Conservation (phyloP, 2,797 vertebrate species). For the Florisuga fusca region DNA sequence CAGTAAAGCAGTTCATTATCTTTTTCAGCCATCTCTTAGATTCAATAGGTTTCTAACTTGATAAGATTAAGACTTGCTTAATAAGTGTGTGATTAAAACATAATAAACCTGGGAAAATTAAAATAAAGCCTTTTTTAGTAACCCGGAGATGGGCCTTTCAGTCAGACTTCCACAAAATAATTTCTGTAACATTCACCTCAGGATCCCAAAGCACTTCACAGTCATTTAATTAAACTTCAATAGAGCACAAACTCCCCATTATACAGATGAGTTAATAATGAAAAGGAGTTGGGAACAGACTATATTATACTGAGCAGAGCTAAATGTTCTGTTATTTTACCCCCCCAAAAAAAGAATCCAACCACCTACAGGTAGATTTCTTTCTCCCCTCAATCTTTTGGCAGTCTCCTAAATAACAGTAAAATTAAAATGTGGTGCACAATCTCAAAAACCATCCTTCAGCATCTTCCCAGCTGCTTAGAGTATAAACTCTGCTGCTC, state of each 20-base stretch:
- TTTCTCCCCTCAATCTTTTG: neutral
- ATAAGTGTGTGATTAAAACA: constrained; percentile 62
- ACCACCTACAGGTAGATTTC: neutral
- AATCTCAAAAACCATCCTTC: neutral
- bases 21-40: neutral
- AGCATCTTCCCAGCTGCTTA: neutral
- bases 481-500: neutral
- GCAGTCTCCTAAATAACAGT: neutral
- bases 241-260: constrained; percentile 44
- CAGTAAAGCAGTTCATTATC: constrained; percentile 30
- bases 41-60: constrained; percentile 22
- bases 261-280: constrained; percentile 48
- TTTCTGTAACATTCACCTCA: constrained; percentile 49
- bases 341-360: neutral
- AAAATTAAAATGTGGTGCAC: neutral
- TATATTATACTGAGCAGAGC: neutral
- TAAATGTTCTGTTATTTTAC: constrained; percentile 7
- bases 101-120: constrained; percentile 56
- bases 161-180: constrained; percentile 25
- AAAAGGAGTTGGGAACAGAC: neutral
- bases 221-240: constrained; percentile 61
- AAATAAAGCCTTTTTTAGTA: constrained; percentile 34
- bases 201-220: constrained; percentile 51
- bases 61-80: constrained; percentile 53
- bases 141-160: constrained; percentile 15